Evolutionary conservation across 2,113 vertebrate species (phyloP), one percentile per base, ranked within the genome.

Genomic region (Silurus glanis): DNA sequence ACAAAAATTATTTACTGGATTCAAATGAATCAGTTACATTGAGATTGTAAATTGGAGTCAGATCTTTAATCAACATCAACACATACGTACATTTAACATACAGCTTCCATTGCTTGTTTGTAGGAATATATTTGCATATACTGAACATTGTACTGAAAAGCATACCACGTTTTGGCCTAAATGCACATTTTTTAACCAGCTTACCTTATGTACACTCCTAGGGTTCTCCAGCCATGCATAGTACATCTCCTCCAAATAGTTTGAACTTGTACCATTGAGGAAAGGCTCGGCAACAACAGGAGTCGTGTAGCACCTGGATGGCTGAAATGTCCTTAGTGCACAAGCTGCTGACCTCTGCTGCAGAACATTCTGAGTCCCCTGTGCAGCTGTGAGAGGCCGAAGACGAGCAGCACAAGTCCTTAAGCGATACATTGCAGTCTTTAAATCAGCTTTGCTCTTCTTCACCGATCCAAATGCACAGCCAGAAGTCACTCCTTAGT

Each of bases 211-310:
- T 61, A 99, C 98, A 89, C 95, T 98, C 93, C 94, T 96, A 87
- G 97, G 97, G 84, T 99, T 95, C 92, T 99, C 97, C 94, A 98
- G 94, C 98, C 98, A 99, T 0, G 97, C 95, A 84, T 93, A 95
- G 93, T 98, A 99, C 98, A 99, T 98, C 92, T 99, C 97, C 92
- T 99, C 97, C 93, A 99, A 94, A 89, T 99, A 99, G 94, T 97
- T 99, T 1, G 95, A 96, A 92, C 96, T 97, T 92, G 97, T 97
- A 90, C 97, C 97, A 28, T 96, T 99, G 25, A 98, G 94, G 90
- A 97, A 98, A 0, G 98, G 96, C 87, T 99, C 97, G 0, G 97
- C 93, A 85, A 96, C 94, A 86, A 95, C 96, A 0, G 97, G 94
- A 19, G 95, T 91, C 0, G 94, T 95, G 86, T 95, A 96, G 92